A percentile compares a stretch with the other conserved stretches of the same genome.
Conservation (phyloP, 64 coral and sea anemone species). For the Acropora tenuis region DNA sequence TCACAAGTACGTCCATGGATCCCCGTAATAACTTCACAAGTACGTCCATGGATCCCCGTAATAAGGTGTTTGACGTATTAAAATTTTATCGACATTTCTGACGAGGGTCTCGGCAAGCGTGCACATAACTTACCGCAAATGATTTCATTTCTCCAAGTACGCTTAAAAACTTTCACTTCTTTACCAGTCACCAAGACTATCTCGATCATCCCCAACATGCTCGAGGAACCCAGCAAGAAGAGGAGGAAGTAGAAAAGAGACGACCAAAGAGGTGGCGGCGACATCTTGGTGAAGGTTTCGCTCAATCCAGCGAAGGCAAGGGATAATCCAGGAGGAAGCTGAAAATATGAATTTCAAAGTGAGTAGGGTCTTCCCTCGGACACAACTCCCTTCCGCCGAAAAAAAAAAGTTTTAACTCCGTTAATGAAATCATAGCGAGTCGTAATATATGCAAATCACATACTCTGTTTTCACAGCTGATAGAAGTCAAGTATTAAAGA, state of each 20-base stretch:
- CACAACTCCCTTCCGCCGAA: too few relatives aligned
- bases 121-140: slow-evolving; percentile 67
- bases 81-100: too few relatives aligned
- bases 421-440: too few relatives aligned
- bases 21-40: too few relatives aligned
- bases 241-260: slow-evolving; percentile 80
- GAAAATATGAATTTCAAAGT: background rate
- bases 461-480: too few relatives aligned
- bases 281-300: slow-evolving; percentile 64
- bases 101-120: background rate
- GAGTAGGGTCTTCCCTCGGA: too few relatives aligned
- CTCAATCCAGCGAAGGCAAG: slow-evolving; percentile 84
- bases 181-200: slow-evolving; percentile 56
- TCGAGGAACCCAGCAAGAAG: slow-evolving; percentile 70
- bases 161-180: slow-evolving; percentile 54
- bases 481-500: too few relatives aligned
- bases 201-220: slow-evolving; percentile 81
- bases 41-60: too few relatives aligned
- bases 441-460: too few relatives aligned
- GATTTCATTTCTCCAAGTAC: slow-evolving; percentile 52
- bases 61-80: too few relatives aligned
- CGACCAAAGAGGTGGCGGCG: slow-evolving; percentile 11
- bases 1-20: too few relatives aligned
- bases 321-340: slow-evolving; percentile 84
- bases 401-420: too few relatives aligned